phyloP scores from a whole-genome alignment of 2,888 invertebrate species.

The Nipponacmea schrenckii region DNA sequence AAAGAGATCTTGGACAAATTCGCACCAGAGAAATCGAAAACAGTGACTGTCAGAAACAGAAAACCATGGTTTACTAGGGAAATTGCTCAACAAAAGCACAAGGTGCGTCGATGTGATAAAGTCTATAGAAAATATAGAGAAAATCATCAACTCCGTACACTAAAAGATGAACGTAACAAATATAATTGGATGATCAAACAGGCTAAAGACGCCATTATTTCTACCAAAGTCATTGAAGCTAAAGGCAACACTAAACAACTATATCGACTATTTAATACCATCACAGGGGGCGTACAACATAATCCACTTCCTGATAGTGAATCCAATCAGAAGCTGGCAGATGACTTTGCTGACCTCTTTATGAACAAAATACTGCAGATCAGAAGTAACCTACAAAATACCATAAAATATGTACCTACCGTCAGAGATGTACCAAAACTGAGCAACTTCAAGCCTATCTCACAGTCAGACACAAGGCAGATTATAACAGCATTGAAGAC shows the following conservation, averaged over 20 bases:
- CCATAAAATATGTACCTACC: background rate
- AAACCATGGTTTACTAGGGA: slow-evolving; percentile 2
- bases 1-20: background rate
- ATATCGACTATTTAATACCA: background rate
- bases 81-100: background rate
- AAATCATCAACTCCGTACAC: background rate
- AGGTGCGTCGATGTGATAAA: background rate
- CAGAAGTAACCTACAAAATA: background rate
- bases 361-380: background rate
- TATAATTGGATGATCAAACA: slow-evolving; percentile 10
- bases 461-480: background rate
- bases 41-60: background rate
- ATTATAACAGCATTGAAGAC: background rate
- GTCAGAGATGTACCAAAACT: background rate
- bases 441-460: background rate
- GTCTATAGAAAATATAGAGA: background rate
- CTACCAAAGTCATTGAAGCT: background rate
- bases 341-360: background rate
- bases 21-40: background rate
- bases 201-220: slow-evolving; percentile 1
- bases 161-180: background rate
- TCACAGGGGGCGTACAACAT: background rate
- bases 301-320: slow-evolving; percentile 10
- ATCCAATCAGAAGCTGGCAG: background rate
- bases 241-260: background rate